Base-by-base conservation (phyloP, 2,113 vertebrate genomes). In the Salvelinus alpinus region DNA sequence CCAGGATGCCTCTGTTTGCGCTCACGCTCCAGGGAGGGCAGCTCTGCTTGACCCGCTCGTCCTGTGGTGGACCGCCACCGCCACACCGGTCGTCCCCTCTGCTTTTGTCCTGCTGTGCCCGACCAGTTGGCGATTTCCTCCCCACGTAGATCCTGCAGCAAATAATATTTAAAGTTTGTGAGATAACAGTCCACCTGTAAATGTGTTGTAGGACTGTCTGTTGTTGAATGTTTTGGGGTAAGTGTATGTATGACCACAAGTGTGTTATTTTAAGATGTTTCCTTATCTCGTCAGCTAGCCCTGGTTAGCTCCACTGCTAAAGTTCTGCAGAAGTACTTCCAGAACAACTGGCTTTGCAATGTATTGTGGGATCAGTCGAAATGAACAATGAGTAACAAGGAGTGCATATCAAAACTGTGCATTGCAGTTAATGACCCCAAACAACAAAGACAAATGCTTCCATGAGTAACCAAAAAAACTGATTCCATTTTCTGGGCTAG, bases 1-100 rank as follows among this genome's bases (percentile, higher is more conserved):
- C 51, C 71, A 72, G 71, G 71, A 72, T 72, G 71, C 71, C 27
- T 34, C 13, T 72, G 71, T 72, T 72, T 72, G 71, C 59, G 27
- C 59, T 62, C 59, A 24, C 1, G 59, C 59, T 62, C n/a, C 20
- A 62, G 59, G 59, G 59, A 62, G 59, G 59, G 59, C 59, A 62
- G n/a, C 59, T 62, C 59, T 1, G 16, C 59, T 9, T 34, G 51
- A 54, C 71, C 51, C 54, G 27, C 18, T 72, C 54, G 7, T 20
- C 59, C 59, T 62, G 59, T 62, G 6, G 16, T 60, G n/a, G 2
- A 62, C 59, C 16, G 59, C 59, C 59, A 11, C n/a, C 20, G n/a
- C 20, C 48, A 54, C 51, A 54, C 51, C 51, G 51, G 51, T 62
- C n/a, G 59, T 24, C n/a, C 59, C 4, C 59, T 62, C 59, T 62